A percentile compares a stretch with the other conserved stretches of the same genome.
These are phyloP conservation scores for Dendrocincla fuliginosa DNA, from an alignment of 2,797 vertebrate genomes.

Conservation along the genomic window DNA sequence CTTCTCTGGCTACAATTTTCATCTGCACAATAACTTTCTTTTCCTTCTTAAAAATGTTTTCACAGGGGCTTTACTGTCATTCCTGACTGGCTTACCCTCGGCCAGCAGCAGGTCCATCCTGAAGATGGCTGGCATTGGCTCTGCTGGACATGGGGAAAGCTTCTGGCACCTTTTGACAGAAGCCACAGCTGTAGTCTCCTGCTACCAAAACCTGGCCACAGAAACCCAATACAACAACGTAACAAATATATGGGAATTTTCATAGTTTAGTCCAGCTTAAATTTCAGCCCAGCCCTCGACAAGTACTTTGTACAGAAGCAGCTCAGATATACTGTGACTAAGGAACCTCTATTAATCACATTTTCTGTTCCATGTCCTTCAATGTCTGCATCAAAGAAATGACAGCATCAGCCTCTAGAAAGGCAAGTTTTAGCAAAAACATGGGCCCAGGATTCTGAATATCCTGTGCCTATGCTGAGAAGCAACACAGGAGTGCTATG, in stretches of 20 bases:
- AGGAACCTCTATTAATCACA: background rate
- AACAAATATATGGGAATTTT: background rate
- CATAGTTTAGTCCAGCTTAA: background rate
- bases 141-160: background rate
- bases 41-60: background rate
- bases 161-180: background rate
- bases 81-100: background rate
- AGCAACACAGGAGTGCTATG: background rate
- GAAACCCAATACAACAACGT: background rate
- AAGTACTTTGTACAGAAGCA: background rate
- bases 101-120: background rate
- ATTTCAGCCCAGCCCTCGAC: background rate
- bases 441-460: background rate
- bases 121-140: background rate
- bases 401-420: background rate
- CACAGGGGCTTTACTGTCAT: background rate
- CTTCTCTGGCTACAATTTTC: background rate
- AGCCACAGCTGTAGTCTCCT: background rate
- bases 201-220: background rate
- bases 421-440: background rate
- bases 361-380: background rate
- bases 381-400: background rate
- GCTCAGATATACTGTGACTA: background rate
- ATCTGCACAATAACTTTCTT: background rate
- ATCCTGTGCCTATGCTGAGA: background rate